Percentiles rank a stretch among this genome's conserved stretches.
Conservation (phyloP, 2,113 vertebrate species). For the Chloropsis hardwickii region DNA sequence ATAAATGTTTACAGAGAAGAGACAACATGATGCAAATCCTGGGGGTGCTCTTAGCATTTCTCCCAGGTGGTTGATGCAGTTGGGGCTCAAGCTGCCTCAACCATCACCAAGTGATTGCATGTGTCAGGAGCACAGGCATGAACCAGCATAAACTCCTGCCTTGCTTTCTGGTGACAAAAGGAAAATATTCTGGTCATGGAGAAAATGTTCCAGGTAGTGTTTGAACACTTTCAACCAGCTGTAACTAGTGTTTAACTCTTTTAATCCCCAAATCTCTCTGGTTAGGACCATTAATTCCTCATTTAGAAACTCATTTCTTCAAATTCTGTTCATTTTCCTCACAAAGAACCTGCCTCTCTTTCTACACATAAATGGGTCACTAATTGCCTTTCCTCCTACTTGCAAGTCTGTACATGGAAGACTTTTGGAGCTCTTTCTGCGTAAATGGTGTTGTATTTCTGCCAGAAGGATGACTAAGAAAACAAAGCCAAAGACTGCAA, state of each 20-base stretch:
- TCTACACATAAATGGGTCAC: neutral
- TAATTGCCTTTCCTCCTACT: neutral
- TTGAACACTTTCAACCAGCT: neutral
- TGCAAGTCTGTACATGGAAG: neutral
- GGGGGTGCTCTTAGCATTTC: neutral
- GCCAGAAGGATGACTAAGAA: neutral
- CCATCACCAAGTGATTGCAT: rapidly evolving
- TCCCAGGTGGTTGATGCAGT: neutral
- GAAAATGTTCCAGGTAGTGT: neutral
- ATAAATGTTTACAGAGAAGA: neutral
- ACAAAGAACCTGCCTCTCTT: neutral
- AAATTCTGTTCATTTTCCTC: neutral
- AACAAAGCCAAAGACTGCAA: neutral
- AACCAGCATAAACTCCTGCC: neutral
- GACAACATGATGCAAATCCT: neutral
- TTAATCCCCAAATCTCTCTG: neutral
- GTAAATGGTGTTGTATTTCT: neutral
- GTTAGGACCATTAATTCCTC: neutral
- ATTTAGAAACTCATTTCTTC: neutral
- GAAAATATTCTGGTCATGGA: neutral
- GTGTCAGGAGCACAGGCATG: neutral
- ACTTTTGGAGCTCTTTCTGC: neutral
- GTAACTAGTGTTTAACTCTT: neutral
- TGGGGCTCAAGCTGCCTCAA: rapidly evolving
- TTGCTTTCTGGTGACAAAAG: neutral